A percentile compares a stretch with the other conserved stretches of the same genome.
Evolutionary conservation across 2,797 vertebrate species (phyloP).

Genomic region (Peromyscus attwateri): DNA sequence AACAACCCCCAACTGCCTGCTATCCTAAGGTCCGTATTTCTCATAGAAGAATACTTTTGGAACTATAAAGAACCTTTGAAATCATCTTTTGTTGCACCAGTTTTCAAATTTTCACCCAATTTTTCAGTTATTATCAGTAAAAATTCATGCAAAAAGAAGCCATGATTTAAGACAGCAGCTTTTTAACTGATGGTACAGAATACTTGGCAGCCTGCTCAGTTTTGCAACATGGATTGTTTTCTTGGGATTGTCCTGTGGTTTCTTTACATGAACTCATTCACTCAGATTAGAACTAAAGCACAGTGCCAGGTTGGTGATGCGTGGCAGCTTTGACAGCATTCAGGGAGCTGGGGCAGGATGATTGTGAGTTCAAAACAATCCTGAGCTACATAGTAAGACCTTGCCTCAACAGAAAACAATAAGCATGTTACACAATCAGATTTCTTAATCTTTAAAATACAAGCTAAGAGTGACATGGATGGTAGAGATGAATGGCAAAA

Average conservation of each 20-base stretch:
- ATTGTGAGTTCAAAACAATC: neutral
- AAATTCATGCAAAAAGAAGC: neutral
- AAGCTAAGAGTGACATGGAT: neutral
- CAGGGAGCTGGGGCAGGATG: too few species aligned
- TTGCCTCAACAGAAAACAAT: neutral
- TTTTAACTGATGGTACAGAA: neutral
- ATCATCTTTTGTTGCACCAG: neutral
- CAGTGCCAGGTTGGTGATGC: neutral
- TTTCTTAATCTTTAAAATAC: neutral
- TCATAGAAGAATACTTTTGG: conserved; percentile 18
- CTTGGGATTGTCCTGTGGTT: neutral
- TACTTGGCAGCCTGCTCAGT: neutral
- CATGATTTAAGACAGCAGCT: neutral
- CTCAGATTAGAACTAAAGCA: neutral
- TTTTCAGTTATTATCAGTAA: conserved; percentile 4
- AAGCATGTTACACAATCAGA: neutral
- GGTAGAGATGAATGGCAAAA: neutral
- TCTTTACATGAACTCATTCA: neutral
- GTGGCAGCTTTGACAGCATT: neutral
- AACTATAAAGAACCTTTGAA: conserved; percentile 24
- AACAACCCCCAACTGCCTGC: neutral
- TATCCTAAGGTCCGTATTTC: neutral
- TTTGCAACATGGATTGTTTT: neutral
- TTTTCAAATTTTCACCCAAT: neutral
- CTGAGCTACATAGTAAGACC: neutral